Conservation (phyloP, 2,888 invertebrate genomes). For the Seira ritae region DNA sequence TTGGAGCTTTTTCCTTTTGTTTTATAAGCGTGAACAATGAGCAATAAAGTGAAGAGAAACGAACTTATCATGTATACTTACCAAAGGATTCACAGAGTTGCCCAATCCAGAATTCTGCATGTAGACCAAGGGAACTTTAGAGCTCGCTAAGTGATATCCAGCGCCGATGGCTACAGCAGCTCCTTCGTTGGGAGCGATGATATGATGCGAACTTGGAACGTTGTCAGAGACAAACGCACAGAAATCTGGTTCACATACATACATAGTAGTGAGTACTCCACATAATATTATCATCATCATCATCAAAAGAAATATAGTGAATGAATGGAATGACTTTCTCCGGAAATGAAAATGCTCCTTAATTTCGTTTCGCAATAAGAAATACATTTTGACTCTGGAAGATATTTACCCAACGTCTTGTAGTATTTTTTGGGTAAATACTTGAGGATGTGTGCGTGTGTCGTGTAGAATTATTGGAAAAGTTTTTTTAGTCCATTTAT, state of each 20-base stretch:
- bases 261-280: not conserved
- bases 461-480: no score
- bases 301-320: no score
- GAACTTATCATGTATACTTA: slow-evolving; percentile 59
- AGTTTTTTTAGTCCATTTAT: no score
- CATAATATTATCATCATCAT: no score
- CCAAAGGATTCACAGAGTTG: slow-evolving; percentile 76
- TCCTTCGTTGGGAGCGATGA: slow-evolving; percentile 77
- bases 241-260: slow-evolving; percentile 75
- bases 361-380: not conserved
- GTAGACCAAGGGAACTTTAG: slow-evolving; percentile 76
- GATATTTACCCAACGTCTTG: no score
- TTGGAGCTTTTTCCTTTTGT: not conserved
- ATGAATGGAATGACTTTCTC: not conserved
- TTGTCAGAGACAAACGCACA: slow-evolving; percentile 76
- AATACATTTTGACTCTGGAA: no score
- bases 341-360: slow-evolving; percentile 9
- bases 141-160: slow-evolving; percentile 77
- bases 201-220: slow-evolving; percentile 75
- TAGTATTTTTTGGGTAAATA: no score
- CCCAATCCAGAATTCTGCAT: slow-evolving; percentile 77
- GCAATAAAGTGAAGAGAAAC: slow-evolving; percentile 10
- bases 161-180: slow-evolving; percentile 76
- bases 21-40: not conserved
- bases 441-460: no score